A percentile compares a stretch with the other conserved stretches of the same genome.
phyloP scores from a whole-genome alignment of 2,888 invertebrate species.

The Spatulosminthurus flaviceps region DNA sequence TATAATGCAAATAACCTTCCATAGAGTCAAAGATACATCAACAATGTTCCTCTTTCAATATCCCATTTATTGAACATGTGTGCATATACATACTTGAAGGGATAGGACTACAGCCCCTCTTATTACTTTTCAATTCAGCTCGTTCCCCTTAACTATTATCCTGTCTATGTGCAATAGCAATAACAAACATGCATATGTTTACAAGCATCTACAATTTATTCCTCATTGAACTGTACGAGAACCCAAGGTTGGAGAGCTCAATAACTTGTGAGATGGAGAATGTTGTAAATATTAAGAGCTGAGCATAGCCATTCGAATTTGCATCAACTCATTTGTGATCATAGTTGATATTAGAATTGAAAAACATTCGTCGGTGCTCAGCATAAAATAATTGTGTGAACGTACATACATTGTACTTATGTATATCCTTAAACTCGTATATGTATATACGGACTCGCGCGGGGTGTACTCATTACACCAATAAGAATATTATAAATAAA shows the following conservation, averaged over 20 bases:
- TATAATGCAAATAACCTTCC: too few relatives aligned
- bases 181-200: too few relatives aligned
- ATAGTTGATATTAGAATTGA: too few relatives aligned
- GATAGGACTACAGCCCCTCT: conserved; percentile 3
- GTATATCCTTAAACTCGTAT: too few relatives aligned
- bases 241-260: conserved; percentile 4
- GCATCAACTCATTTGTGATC: conserved; percentile 1
- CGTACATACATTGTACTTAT: too few relatives aligned
- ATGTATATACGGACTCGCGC: background rate
- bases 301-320: background rate
- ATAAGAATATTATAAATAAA: background rate
- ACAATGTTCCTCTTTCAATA: background rate
- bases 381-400: too few relatives aligned
- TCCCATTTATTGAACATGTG: background rate
- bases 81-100: background rate
- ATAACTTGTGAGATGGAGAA: background rate
- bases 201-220: too few relatives aligned
- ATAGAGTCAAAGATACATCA: too few relatives aligned
- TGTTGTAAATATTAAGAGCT: background rate
- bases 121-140: conserved; percentile 1
- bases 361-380: background rate
- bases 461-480: background rate
- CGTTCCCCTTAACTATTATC: background rate
- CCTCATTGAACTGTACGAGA: background rate
- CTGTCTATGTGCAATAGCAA: background rate